Conservation (phyloP, 1,140 invertebrate genomes). For the Drosophila miranda region DNA sequence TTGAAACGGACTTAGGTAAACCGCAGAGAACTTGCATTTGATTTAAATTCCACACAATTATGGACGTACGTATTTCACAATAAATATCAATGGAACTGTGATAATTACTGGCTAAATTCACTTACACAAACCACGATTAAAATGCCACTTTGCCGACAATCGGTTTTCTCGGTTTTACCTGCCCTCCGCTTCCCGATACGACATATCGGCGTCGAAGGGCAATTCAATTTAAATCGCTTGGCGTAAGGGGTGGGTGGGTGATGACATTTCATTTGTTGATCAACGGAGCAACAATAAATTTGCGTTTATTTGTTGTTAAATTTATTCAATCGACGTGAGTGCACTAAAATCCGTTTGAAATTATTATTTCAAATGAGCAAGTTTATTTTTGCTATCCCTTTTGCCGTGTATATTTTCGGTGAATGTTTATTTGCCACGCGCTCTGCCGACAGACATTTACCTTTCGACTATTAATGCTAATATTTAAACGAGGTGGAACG, state of each 20-base stretch:
- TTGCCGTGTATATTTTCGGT: slow-evolving; percentile 20
- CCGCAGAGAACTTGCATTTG: slow-evolving; percentile 28
- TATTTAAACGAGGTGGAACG: too few relatives aligned
- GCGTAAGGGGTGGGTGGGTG: too few relatives aligned
- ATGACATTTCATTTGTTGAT: too few relatives aligned
- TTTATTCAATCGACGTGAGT: not conserved
- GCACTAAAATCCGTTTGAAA: slow-evolving; percentile 13
- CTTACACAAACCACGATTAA: not conserved
- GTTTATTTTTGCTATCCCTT: slow-evolving; percentile 9
- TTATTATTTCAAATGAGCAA: slow-evolving; percentile 5
- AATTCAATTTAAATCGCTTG: too few relatives aligned
- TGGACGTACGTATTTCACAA: slow-evolving; percentile 10
- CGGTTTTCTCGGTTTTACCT: not conserved
- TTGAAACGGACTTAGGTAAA: slow-evolving; percentile 31
- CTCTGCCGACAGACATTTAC: slow-evolving; percentile 36
- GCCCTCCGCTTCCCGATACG: too few relatives aligned
- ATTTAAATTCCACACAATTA: slow-evolving; percentile 27
- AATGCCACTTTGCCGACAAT: not conserved
- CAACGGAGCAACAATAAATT: slow-evolving; percentile 2
- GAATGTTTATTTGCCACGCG: slow-evolving; percentile 63
- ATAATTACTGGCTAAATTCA: too few relatives aligned
- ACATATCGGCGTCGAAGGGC: too few relatives aligned
- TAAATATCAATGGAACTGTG: slow-evolving; percentile 19
- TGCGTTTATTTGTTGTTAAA: too few relatives aligned
- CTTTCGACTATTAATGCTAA: slow-evolving; percentile 51